These are phyloP conservation scores for Cosmia pyralina DNA, from an alignment of 2,888 invertebrate genomes.

Conservation along the genomic window DNA sequence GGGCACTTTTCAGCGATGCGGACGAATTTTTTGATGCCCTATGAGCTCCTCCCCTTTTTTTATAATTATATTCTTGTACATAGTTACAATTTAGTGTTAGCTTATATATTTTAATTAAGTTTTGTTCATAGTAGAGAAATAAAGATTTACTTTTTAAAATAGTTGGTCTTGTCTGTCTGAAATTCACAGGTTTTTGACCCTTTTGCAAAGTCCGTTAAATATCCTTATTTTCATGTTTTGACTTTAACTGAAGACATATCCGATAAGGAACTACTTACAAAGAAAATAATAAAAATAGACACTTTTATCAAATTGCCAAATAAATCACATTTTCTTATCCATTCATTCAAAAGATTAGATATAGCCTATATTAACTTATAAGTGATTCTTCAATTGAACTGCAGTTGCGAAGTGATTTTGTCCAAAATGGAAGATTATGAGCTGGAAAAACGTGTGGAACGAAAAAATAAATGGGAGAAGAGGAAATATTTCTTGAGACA, in stretches of 20 bases:
- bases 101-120: no score
- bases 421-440: constrained; percentile 40
- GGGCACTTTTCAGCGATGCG: no score
- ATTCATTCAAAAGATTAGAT: constrained; percentile 39
- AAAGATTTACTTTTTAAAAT: background rate
- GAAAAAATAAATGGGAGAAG: constrained; percentile 35
- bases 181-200: constrained; percentile 1
- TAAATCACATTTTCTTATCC: constrained; percentile 40
- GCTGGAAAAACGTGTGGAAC: constrained; percentile 16
- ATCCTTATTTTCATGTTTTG: constrained; percentile 9
- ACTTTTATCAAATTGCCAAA: constrained; percentile 28
- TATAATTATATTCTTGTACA: no score
- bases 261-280: constrained; percentile 20
- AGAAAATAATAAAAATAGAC: constrained; percentile 24
- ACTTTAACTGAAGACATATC: background rate
- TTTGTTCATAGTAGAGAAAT: no score
- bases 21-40: no score
- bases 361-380: constrained; percentile 8
- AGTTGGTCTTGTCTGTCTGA: background rate
- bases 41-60: no score
- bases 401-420: constrained; percentile 37
- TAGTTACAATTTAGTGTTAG: no score
- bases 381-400: constrained; percentile 27
- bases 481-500: constrained; percentile 40
- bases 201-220: background rate